Evolutionary conservation across 2,888 invertebrate species (phyloP), one percentile per base, ranked within the genome.

Genomic region (Eristalis arbustorum): DNA sequence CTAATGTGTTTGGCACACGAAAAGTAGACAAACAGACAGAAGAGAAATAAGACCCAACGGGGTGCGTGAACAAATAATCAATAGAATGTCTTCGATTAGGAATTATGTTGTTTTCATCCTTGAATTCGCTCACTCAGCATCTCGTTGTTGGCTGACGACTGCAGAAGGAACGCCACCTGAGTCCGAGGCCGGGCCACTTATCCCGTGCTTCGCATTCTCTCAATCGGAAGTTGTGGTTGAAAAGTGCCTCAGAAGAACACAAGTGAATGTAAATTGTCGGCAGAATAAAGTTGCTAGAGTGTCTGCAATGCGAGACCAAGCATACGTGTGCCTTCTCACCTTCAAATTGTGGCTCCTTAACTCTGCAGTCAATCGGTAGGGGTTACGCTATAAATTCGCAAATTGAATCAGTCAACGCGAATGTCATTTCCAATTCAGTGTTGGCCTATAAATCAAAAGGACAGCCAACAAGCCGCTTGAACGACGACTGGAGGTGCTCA

Each of bases 81-180:
- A 73, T 79, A 73, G 37, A 37, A 28, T 61, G 67, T 72, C 72
- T 18, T 49, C 72, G 67, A 79, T 73, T 62, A 67, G 56, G 63
- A 66, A 56, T 73, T 64, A 49, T 72, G 64, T 49, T 79, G 10
- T 72, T 66, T 72, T 42, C 34, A 31, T 23, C 67, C 40, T 72
- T n/a, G 49, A 72, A 66, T 49, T 64, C 56, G 28, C 37, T 67
- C 67, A 61, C 49, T n/a, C 66, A 25, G 18, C 23, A 64, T 57
- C 64, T 59, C 71, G 59, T 64, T 57, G 13, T 2, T 3, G n/a
- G 25, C 14, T 72, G 66, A 59, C 59, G 66, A 66, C 59, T 71
- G 64, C 78, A 71, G 42, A 23, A 61, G 59, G 0, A 28, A 25
- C 18, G 14, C 23, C 40, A 57, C 77, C 69, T 71, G 40, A 59